Evolutionary conservation across 2,888 invertebrate genomes (phyloP).

Genomic region (Odiellus spinosus): DNA sequence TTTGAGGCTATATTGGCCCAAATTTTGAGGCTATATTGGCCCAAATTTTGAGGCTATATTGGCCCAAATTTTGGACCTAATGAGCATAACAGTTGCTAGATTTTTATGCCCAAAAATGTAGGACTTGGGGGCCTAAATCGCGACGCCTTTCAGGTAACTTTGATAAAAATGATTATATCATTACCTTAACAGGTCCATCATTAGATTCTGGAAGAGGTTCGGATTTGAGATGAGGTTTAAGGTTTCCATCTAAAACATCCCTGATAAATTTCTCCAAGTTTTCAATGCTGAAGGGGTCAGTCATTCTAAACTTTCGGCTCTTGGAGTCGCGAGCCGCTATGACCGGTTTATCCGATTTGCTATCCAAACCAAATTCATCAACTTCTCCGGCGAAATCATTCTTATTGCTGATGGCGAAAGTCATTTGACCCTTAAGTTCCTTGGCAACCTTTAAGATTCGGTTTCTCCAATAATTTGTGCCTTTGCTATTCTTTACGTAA

Average conservation of each 20-base stretch:
- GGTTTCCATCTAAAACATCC: constrained; percentile 58
- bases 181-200: constrained; percentile 54
- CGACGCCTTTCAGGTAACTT: no score
- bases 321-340: constrained; percentile 65
- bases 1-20: no score
- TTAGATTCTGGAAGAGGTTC: constrained; percentile 76
- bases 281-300: constrained; percentile 63
- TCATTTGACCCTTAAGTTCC: constrained; percentile 45
- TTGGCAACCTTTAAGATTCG: constrained; percentile 79
- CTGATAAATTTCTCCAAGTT: constrained; percentile 66
- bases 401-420: constrained; percentile 79
- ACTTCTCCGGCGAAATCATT: constrained; percentile 89
- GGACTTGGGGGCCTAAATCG: no score
- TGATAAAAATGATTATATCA: no score
- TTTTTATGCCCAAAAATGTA: no score
- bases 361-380: constrained; percentile 79
- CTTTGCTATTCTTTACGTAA: constrained; percentile 90
- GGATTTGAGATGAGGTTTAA: constrained; percentile 88
- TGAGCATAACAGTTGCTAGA: no score
- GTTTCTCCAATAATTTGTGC: constrained; percentile 98
- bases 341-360: constrained; percentile 73
- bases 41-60: no score
- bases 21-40: no score
- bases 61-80: no score
- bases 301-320: constrained; percentile 77